A percentile compares a stretch with the other conserved stretches of the same genome.
Conservation (phyloP, 2,797 vertebrate genomes). For the Crax fasciolata region DNA sequence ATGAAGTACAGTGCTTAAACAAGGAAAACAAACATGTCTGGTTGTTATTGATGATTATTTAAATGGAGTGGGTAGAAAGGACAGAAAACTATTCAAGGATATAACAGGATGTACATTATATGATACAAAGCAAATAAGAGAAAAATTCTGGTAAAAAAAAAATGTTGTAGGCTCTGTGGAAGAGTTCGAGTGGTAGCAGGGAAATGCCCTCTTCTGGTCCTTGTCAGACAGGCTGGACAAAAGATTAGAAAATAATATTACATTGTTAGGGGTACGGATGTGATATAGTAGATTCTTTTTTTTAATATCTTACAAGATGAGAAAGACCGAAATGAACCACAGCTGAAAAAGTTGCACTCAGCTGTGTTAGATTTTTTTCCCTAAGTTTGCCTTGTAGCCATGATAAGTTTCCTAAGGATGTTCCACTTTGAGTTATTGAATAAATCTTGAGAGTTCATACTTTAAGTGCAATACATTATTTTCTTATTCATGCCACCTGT, state of each 20-base stretch:
- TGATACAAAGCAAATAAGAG: not conserved
- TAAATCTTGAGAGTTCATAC: not conserved
- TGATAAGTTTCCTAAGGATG: not conserved
- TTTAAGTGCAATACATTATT: not conserved
- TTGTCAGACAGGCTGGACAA: not conserved
- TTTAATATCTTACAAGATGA: not conserved
- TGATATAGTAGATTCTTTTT: not conserved
- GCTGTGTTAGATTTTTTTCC: not conserved
- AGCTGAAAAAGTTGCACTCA: not conserved
- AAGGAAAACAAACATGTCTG: not conserved
- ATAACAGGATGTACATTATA: not conserved
- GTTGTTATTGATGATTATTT: not conserved
- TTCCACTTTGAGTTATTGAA: not conserved
- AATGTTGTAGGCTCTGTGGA: not conserved
- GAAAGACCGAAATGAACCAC: not conserved
- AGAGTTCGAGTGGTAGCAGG: not conserved
- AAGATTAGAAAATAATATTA: not conserved
- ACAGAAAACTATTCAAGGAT: not conserved
- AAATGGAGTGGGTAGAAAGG: not conserved
- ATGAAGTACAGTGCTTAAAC: not conserved
- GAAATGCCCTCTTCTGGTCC: not conserved
- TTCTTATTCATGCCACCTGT: not conserved
- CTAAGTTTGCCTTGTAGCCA: not conserved
- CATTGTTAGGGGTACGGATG: not conserved
- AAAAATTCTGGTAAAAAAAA: not conserved